phyloP scores from a whole-genome alignment of 2,113 vertebrate species.

The Lycocorax pyrrhopterus region DNA sequence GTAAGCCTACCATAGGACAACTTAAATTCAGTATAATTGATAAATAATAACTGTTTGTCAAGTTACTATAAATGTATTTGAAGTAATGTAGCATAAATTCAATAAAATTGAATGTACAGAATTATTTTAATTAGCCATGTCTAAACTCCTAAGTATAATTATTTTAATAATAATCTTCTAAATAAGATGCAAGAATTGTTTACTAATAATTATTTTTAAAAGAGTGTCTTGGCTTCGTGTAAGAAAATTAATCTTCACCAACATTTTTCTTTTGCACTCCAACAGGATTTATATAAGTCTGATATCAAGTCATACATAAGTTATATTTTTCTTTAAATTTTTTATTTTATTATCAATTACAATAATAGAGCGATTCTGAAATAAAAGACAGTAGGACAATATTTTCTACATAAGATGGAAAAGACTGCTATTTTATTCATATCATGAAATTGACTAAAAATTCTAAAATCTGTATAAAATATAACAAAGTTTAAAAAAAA shows the following conservation, averaged over 20 bases:
- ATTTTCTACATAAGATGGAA: not conserved
- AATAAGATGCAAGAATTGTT: not conserved
- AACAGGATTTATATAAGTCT: not conserved
- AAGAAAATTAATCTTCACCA: not conserved
- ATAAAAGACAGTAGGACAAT: not conserved
- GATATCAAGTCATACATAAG: not conserved
- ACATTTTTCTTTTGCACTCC: not conserved
- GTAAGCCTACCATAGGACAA: not conserved
- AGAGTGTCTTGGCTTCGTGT: not conserved
- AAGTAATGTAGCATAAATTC: not conserved
- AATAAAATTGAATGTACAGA: not conserved
- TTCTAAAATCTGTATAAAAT: not conserved
- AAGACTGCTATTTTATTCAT: not conserved
- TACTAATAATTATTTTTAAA: not conserved
- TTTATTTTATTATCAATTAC: not conserved
- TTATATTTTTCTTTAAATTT: not conserved
- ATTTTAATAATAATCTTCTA: not conserved
- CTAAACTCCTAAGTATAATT: not conserved
- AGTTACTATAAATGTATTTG: not conserved
- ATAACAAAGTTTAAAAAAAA: accelerated
- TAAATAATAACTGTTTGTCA: not conserved
- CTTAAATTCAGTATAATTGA: not conserved
- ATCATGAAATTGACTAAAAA: not conserved
- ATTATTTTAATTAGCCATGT: not conserved
- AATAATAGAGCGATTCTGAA: not conserved